Base-by-base conservation (phyloP, 2,888 invertebrate species). In the Bellardia bayeri region DNA sequence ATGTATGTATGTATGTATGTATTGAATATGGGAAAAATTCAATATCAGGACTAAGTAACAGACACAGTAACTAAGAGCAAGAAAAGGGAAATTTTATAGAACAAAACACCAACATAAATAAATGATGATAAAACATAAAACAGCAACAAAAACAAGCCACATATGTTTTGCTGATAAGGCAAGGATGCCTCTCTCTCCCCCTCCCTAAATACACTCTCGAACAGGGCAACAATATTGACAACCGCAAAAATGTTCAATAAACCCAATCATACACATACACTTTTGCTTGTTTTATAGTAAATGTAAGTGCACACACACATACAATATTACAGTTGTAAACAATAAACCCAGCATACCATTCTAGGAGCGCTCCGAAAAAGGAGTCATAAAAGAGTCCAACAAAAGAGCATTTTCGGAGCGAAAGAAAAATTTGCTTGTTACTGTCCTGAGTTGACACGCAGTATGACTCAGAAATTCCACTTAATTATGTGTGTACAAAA, bases 1-100 rank as follows among this genome's bases (percentile, higher is more conserved):
- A 91, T 91, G 90, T 91, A 91, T 90, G n/a, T n/a, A n/a, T n/a
- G n/a, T n/a, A n/a, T n/a, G n/a, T n/a, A 91, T 91, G 90, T 91
- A 91, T 90, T 90, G 91, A 87, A 82, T 54, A 75, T 69, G 83
- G 8, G 16, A 30, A 23, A 68, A n/a, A 49, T 16, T 54, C n/a
- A 54, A 56, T n/a, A 51, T n/a, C n/a, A 51, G 6, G n/a, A 51
- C n/a, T 6, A 16, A 16, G 9, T 23, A 56, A 56, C 56, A 8
- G 23, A 23, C 23, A 23, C 23, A 51, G 30, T 13, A 49, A 16
- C 23, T 2, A 49, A 68, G 23, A 64, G 63, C 16, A 45, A 45
- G 45, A 45, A 45, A 45, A 45, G 45, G 45, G 11, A 56, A 64
- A 58, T n/a, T 49, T 79, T 42, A 30, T 13, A 66, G 66, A 66